Percentiles rank a stretch among this genome's conserved stretches.
Conservation (phyloP, 2,797 vertebrate genomes). For the Rhynchonycteris naso region DNA sequence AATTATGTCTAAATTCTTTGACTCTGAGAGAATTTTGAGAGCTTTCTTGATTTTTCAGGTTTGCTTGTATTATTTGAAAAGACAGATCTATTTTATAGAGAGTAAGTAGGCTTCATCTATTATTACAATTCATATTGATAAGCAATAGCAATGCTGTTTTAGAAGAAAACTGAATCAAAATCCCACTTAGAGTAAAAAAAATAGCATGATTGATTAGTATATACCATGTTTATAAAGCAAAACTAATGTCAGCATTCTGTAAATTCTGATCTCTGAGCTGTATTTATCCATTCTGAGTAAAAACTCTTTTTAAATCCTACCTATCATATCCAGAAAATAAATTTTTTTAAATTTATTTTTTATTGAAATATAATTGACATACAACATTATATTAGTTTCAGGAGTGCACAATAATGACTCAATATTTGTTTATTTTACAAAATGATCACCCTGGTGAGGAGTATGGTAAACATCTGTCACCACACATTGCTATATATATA, state of each 20-base stretch:
- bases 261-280: constrained; percentile 2
- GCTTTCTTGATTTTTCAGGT: not conserved
- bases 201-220: not conserved
- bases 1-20: not conserved
- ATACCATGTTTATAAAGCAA: not conserved
- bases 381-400: too few species aligned
- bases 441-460: too few species aligned
- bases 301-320: not conserved
- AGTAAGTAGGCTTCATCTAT: not conserved
- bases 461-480: too few species aligned
- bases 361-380: too few species aligned
- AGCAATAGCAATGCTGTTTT: not conserved
- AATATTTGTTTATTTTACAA: too few species aligned
- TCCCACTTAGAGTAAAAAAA: not conserved
- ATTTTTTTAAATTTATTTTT: not conserved
- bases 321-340: not conserved
- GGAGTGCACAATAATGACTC: too few species aligned
- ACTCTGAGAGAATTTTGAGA: not conserved
- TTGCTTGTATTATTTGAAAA: constrained; percentile 34
- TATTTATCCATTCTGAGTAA: not conserved
- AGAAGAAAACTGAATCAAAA: not conserved
- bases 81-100: not conserved
- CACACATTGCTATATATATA: too few species aligned
- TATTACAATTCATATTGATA: not conserved
- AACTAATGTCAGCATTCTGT: not conserved